Evolutionary conservation across 2,797 vertebrate species (phyloP), one percentile per base, ranked within the genome.

Genomic region (Fistularia commersonii): DNA sequence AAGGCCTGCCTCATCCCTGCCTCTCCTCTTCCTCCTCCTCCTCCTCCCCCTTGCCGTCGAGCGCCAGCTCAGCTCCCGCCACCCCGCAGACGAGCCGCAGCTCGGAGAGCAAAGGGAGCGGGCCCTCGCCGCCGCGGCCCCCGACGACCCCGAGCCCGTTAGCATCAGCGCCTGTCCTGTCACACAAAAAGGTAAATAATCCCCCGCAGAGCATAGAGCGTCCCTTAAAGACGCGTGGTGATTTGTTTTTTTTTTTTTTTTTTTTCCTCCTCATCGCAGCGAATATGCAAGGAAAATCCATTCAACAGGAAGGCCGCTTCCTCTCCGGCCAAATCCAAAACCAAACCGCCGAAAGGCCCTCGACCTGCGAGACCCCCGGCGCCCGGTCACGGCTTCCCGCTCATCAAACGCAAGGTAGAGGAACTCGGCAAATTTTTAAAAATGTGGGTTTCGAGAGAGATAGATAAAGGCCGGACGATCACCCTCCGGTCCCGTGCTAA

Each of bases 331-430:
- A 85, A 86, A 54, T 83, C 91, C 0, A 75, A 87, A 54, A 84
- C 74, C 70, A 94, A 88, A 76, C 87, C 90, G 23, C 82, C 90
- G 10, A 94, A 87, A 64, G 95, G 94, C 13, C 79, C 93, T 43
- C 95, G 92, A 41, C 97, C 97, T 0, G 90, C 86, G 10, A 91
- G 96, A 42, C 96, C 97, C 12, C 96, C 97, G 1, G 97, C 97
- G 7, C 97, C 97, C 0, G 96, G 97, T 46, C 94, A 99, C 0
- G 97, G 97, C 66, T 99, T 98, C 69, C 97, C 97, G 0, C 92
- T 99, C 32, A 99, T 99, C 79, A 99, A 98, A 79, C 95, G 97
- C 83, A 99, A 97, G 94, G 97, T 98, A 77, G 2, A 10, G 57
- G 52, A 32, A 12, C 32, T 13, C n/a, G 31, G 6, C 32, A 8